Percentiles rank a stretch among this genome's conserved stretches.
These are phyloP conservation scores for Xyliphius kryptos DNA, from an alignment of 2,113 vertebrate species.

Conservation along the genomic window DNA sequence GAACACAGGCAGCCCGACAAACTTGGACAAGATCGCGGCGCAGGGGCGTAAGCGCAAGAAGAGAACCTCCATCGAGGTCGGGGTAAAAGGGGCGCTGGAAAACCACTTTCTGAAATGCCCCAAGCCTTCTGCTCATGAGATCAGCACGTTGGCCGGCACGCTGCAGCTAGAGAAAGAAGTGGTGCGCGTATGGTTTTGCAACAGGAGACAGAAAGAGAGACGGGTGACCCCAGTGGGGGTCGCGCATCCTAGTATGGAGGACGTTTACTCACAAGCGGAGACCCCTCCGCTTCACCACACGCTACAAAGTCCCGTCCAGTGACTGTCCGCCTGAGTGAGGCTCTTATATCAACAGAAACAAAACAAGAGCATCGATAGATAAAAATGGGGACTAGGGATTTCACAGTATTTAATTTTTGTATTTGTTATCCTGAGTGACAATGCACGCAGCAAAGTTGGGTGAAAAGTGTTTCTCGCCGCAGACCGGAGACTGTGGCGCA, in stretches of 20 bases:
- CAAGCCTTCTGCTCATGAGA: conserved; percentile 97
- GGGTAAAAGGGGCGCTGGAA: conserved; percentile 95
- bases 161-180: no score
- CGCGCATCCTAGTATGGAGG: conserved; percentile 94
- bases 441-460: conserved; percentile 58
- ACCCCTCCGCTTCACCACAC: conserved; percentile 89
- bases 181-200: no score
- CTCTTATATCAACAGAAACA: conserved; percentile 45
- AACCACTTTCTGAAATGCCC: conserved; percentile 98
- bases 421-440: conserved; percentile 56
- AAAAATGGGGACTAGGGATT: conserved; percentile 67
- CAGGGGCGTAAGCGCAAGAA: conserved; percentile 98
- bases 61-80: conserved; percentile 96
- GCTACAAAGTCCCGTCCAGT: conserved; percentile 91
- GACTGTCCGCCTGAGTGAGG: conserved; percentile 77
- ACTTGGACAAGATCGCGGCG: conserved; percentile 97
- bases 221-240: conserved; percentile 93
- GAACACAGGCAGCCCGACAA: conserved; percentile 92
- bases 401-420: conserved; percentile 70
- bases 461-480: conserved; percentile 58
- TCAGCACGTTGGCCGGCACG: conserved; percentile 89
- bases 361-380: conserved; percentile 29
- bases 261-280: conserved; percentile 93
- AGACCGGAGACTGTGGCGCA: conserved; percentile 55
- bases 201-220: no score